These are phyloP conservation scores for Patella ulyssiponensis DNA, from an alignment of 2,888 invertebrate genomes.

Conservation along the genomic window DNA sequence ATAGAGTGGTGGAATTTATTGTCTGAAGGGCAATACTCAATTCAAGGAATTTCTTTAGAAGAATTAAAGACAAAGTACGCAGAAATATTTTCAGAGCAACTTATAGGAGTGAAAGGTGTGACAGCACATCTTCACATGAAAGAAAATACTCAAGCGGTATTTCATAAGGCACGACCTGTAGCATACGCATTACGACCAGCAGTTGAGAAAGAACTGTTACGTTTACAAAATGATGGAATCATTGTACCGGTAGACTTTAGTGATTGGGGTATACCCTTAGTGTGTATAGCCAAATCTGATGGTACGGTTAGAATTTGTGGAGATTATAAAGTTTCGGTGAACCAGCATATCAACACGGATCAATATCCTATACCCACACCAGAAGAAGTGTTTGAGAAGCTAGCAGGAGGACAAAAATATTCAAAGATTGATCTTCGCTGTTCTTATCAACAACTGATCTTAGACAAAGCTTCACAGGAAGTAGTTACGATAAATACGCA, in stretches of 20 bases:
- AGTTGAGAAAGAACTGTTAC: too few relatives aligned
- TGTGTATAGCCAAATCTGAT: slow-evolving; percentile 31
- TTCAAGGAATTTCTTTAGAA: background rate
- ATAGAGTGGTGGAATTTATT: background rate
- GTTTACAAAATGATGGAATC: too few relatives aligned
- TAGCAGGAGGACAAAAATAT: slow-evolving; percentile 19
- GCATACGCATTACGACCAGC: too few relatives aligned
- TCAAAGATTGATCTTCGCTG: slow-evolving; percentile 31
- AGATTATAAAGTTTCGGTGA: slow-evolving; percentile 39
- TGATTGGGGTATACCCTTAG: slow-evolving; percentile 38
- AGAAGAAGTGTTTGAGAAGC: slow-evolving; percentile 44
- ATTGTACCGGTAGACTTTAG: too few relatives aligned
- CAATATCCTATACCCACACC: slow-evolving; percentile 46
- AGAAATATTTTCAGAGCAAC: background rate
- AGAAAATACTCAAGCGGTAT: too few relatives aligned
- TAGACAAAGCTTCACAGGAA: background rate
- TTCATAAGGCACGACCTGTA: too few relatives aligned
- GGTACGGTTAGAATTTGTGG: slow-evolving; percentile 36
- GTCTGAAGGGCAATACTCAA: background rate
- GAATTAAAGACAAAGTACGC: background rate
- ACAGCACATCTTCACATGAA: too few relatives aligned
- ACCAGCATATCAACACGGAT: slow-evolving; percentile 17
- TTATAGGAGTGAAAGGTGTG: slow-evolving; percentile 1
- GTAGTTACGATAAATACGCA: slow-evolving; percentile 4
- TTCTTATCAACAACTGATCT: slow-evolving; percentile 21